Base-by-base conservation (phyloP, 2,113 vertebrate genomes). In the Aix galericulata region DNA sequence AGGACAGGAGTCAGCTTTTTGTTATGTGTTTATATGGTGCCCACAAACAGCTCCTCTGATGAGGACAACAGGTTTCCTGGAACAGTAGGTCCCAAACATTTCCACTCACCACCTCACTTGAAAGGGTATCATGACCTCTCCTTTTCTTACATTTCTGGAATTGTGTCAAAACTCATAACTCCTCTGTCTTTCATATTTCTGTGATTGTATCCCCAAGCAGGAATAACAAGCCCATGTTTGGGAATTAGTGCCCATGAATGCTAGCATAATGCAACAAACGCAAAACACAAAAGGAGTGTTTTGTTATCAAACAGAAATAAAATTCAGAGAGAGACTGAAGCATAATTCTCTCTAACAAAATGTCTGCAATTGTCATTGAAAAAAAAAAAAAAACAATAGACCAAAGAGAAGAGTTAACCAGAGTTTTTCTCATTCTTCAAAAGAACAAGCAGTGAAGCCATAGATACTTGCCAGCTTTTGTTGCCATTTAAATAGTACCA, bases 401-500 rank as follows among this genome's bases (percentile, higher is more conserved):
- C 73, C 75, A 91, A 89, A 83, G 52, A 86, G 66, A 92, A 97
- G 79, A 91, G 80, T 95, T 95, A 95, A 91, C 36, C 26, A 27
- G 40, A 56, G 31, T 18, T 46, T 94, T 81, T 90, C 62, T 82
- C 22, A 27, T 78, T 88, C 52, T 91, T 88, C 78, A 91, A 67
- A 84, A 81, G 68, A 93, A 55, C n/a, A 71, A 77, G 36, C 46
- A 72, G 8, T 13, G 14, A 68, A 93, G 72, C 82, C 67, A 59
- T 27, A 91, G 44, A 72, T 72, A 64, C 62, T 68, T 88, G 56
- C 66, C 80, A 94, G 69, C 58, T 88, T 75, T 85, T 95, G 42
- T 59, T 93, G 64, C 32, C 77, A 66, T 74, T 93, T 86, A 90
- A 90, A 83, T 31, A 78, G 66, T 32, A 91, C 32, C 64, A 75